A percentile compares a stretch with the other conserved stretches of the same genome.
These are phyloP conservation scores for Polylopha cassiicola DNA, from an alignment of 2,888 invertebrate species.

Conservation along the genomic window DNA sequence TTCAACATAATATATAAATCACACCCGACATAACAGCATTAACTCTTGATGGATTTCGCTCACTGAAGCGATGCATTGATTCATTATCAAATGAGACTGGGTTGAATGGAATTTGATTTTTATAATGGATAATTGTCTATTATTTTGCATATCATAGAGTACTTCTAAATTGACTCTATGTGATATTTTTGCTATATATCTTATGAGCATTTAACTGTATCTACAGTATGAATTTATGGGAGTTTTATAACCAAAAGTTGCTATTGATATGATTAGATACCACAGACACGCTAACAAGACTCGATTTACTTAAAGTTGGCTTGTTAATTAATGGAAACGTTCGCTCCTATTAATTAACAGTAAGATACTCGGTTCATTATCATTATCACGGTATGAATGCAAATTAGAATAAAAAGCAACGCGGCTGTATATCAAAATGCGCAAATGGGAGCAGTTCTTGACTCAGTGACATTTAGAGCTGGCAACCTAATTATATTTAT, in stretches of 20 bases:
- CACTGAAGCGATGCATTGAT: conserved; percentile 27
- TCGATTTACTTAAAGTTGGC: too few relatives aligned
- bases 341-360: too few relatives aligned
- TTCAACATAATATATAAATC: conserved; percentile 58
- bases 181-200: too few relatives aligned
- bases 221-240: too few relatives aligned
- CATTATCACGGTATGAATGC: conserved; percentile 24
- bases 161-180: too few relatives aligned
- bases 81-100: conserved; percentile 4
- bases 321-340: too few relatives aligned
- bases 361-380: background rate
- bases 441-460: conserved; percentile 36
- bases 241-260: too few relatives aligned
- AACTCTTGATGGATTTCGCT: conserved; percentile 51
- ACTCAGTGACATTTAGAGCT: conserved; percentile 48
- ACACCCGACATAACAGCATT: conserved; percentile 45
- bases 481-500: conserved; percentile 44
- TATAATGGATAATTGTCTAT: too few relatives aligned
- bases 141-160: too few relatives aligned
- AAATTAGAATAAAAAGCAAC: conserved; percentile 30
- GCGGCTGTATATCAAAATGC: conserved; percentile 19
- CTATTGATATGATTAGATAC: too few relatives aligned
- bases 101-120: background rate
- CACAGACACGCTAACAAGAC: too few relatives aligned
- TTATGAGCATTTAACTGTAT: too few relatives aligned